Percentiles rank a stretch among this genome's conserved stretches.
Evolutionary conservation across 2,797 vertebrate genomes (phyloP).

Genomic region (Microtus agrestis): DNA sequence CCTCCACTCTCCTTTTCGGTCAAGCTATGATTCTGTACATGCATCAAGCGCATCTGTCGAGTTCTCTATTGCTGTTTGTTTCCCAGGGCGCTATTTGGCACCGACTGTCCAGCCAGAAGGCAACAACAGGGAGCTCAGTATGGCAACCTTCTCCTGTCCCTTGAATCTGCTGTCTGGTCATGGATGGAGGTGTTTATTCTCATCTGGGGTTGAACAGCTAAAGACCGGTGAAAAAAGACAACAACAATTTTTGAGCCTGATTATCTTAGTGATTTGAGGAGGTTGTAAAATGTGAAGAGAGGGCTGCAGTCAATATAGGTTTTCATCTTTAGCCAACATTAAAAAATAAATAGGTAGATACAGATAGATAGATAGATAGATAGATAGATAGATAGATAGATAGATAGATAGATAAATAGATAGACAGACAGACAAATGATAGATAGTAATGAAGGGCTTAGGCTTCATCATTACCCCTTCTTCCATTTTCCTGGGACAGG

Average conservation of each 20-base stretch:
- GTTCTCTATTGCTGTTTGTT: constrained; percentile 27
- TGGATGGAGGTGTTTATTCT: constrained; percentile 7
- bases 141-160: constrained; percentile 41
- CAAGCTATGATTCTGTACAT: not conserved
- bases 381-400: not conserved
- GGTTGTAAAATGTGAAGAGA: constrained; percentile 41
- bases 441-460: not conserved
- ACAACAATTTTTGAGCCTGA: not conserved
- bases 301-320: not conserved
- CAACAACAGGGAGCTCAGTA: constrained; percentile 52
- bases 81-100: constrained; percentile 45
- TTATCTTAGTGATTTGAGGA: not conserved
- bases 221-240: not conserved
- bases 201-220: not conserved
- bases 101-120: constrained; percentile 55
- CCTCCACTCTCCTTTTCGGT: not conserved
- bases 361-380: not conserved
- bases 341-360: not conserved
- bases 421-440: not conserved
- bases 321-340: not conserved
- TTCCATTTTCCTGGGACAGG: not conserved
- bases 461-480: not conserved
- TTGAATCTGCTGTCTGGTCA: not conserved
- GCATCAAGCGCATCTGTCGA: constrained; percentile 36
- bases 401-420: not conserved